Base-by-base conservation (phyloP, 2,888 invertebrate genomes). In the Ommatoiulus sabulosus region DNA sequence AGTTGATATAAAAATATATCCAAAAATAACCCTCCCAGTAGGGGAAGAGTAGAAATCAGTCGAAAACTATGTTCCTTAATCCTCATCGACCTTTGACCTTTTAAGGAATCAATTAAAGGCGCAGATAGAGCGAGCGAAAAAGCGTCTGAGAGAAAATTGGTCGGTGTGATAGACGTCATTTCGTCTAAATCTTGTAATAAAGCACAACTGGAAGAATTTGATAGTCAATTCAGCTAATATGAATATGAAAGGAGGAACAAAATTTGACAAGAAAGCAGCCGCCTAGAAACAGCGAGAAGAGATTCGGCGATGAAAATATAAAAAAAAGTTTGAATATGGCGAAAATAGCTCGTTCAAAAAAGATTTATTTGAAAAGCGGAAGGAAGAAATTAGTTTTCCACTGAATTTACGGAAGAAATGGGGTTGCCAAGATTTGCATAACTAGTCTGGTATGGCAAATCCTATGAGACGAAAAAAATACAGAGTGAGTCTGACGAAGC, bases 171-270 rank as follows among this genome's bases (percentile, higher is more conserved):
- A 80, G 80, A 80, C 80, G 80, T 80, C 80, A 80, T 80, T 35
- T 80, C 80, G 35, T 35, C 35, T 80, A 80, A 80, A 80, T 80
- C 80, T 80, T 5, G 80, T 80, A 24, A 80, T 80, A 80, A 80
- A 80, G 80, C 80, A 80, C 80, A 80, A 80, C 80, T 80, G 80
- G 12, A 80, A 80, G 80, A 80, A 80, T 80, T 80, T 80, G 80
- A 80, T 80, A 80, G 80, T 80, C 80, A 80, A 80, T 80, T 80
- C 80, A 80, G 80, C 80, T 80, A 80, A 80, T 80, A 80, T 80
- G 80, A 80, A 80, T 80, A 80, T 80, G 35, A 80, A 80, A 80
- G 80, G 80, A n/a, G 80, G 20, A 63, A 80, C 80, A 10, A 12
- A 24, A 80, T 80, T 80, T 80, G 80, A 80, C 80, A 80, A 80